These are phyloP conservation scores for Scalopus aquaticus DNA, from an alignment of 2,113 vertebrate species.

Conservation along the genomic window DNA sequence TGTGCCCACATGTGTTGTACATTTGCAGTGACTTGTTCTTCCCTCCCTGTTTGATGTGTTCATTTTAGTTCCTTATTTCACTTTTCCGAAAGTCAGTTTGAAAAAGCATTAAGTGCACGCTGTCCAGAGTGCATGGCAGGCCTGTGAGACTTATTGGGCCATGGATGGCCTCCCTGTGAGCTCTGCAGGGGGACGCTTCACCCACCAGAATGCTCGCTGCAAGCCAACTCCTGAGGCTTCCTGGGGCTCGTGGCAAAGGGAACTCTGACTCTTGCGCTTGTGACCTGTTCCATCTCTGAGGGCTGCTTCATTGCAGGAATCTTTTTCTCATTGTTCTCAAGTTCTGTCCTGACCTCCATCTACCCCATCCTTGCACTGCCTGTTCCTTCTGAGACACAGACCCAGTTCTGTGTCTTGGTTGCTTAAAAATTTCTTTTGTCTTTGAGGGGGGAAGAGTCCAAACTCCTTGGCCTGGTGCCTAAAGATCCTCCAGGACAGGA, in stretches of 20 bases:
- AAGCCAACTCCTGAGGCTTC: not conserved
- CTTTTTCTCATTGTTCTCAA: not conserved
- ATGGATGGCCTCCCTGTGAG: not conserved
- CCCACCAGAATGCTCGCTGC: not conserved
- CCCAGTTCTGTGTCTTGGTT: not conserved
- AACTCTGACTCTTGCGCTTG: not conserved
- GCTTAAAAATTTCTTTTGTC: not conserved
- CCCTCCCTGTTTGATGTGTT: not conserved
- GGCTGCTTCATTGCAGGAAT: not conserved
- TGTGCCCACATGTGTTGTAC: not conserved
- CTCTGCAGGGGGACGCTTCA: not conserved
- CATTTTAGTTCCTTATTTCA: slow-evolving; percentile 8
- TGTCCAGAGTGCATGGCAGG: not conserved
- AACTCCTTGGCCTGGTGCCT: not conserved
- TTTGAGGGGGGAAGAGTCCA: not conserved
- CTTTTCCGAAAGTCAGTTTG: not conserved
- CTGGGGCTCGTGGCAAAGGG: not conserved
- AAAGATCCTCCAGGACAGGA: not conserved
- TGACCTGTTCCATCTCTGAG: not conserved
- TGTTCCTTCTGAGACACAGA: not conserved
- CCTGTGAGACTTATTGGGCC: not conserved
- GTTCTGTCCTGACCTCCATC: not conserved
- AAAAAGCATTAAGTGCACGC: not conserved
- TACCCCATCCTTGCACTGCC: not conserved
- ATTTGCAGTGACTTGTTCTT: not conserved